phyloP scores from a whole-genome alignment of 1,140 invertebrate species.

The Liolophura sinensis region DNA sequence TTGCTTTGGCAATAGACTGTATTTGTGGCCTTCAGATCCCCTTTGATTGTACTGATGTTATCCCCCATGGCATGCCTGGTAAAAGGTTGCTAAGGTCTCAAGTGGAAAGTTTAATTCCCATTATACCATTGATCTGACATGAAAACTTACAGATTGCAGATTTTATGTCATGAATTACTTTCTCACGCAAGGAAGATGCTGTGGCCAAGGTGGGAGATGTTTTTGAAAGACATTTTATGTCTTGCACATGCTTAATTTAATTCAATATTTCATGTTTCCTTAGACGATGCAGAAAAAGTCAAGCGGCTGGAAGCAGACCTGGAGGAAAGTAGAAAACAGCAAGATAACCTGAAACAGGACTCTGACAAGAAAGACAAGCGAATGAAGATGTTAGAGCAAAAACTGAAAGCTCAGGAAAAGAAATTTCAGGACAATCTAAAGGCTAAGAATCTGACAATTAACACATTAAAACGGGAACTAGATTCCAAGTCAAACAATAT shows the following conservation, averaged over 20 bases:
- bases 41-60: too few relatives aligned
- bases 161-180: too few relatives aligned
- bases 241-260: background rate
- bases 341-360: slow-evolving; percentile 19
- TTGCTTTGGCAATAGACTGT: too few relatives aligned
- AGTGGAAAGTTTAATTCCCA: too few relatives aligned
- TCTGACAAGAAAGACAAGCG: slow-evolving; percentile 24
- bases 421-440: slow-evolving; percentile 27
- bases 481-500: slow-evolving; percentile 43
- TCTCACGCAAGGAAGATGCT: background rate
- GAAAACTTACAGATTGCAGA: too few relatives aligned
- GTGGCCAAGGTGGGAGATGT: background rate
- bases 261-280: background rate
- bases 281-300: slow-evolving; percentile 21
- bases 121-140: too few relatives aligned
- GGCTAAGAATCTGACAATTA: slow-evolving; percentile 25
- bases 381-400: slow-evolving; percentile 24
- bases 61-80: too few relatives aligned
- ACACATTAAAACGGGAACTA: slow-evolving; percentile 32
- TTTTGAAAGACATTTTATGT: background rate
- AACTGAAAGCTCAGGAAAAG: slow-evolving; percentile 28
- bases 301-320: slow-evolving; percentile 24
- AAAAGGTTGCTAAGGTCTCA: too few relatives aligned
- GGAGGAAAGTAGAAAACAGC: slow-evolving; percentile 14
- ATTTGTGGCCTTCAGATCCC: too few relatives aligned